Conservation (phyloP, 2,797 vertebrate species). For the Peromyscus eremicus region DNA sequence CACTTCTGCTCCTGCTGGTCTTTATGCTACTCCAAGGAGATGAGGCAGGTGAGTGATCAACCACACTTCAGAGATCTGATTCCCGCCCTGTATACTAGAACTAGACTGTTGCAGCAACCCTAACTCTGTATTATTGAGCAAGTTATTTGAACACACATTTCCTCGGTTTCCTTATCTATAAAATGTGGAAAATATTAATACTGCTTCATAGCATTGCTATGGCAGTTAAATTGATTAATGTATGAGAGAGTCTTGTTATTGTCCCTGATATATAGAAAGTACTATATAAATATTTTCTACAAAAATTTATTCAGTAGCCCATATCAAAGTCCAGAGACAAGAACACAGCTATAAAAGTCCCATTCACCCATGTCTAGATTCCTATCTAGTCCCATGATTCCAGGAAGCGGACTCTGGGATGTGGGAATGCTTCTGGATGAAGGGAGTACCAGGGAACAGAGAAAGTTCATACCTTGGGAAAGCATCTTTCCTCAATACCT, state of each 20-base stretch:
- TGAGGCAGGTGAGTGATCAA: constrained; percentile 72
- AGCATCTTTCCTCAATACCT: neutral
- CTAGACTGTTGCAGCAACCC: neutral
- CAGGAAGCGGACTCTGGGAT: neutral
- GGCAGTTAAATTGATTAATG: neutral
- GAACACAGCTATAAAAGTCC: neutral
- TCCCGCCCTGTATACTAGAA: neutral
- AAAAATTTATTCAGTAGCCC: neutral
- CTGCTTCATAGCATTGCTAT: neutral
- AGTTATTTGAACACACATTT: neutral
- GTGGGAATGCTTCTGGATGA: neutral
- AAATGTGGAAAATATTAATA: neutral
- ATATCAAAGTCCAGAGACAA: neutral
- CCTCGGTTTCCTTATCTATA: neutral
- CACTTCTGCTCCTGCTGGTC: constrained; percentile 41
- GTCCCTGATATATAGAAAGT: neutral
- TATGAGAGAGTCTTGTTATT: neutral
- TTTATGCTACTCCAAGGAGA: constrained; percentile 38
- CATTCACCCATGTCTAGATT: neutral
- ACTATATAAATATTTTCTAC: neutral
- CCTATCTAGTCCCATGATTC: neutral
- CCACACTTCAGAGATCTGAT: neutral
- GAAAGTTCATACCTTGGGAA: neutral
- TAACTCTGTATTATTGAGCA: neutral
- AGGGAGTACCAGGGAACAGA: neutral